phyloP scores from a whole-genome alignment of 2,888 invertebrate genomes.

The Lypha dubia region DNA sequence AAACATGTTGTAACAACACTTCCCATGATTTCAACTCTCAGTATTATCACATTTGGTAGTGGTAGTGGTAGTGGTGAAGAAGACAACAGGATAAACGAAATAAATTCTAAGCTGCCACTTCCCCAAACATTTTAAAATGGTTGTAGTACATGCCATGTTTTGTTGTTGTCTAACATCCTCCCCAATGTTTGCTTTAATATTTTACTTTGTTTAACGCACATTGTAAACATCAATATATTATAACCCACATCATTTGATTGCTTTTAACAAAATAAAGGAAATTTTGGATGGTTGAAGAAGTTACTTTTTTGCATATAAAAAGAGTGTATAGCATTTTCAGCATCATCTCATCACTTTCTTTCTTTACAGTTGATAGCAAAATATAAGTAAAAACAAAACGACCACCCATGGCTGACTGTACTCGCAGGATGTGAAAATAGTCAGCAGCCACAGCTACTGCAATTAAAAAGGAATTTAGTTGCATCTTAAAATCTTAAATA shows the following conservation, averaged over 20 bases:
- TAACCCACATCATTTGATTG: conserved; percentile 8
- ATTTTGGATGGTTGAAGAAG: too few relatives aligned
- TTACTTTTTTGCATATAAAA: too few relatives aligned
- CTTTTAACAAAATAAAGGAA: background rate
- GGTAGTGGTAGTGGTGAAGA: background rate
- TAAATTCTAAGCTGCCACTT: too few relatives aligned
- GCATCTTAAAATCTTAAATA: conserved; percentile 52
- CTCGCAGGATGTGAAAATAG: background rate
- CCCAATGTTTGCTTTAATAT: background rate
- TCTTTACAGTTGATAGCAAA: too few relatives aligned
- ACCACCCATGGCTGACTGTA: background rate
- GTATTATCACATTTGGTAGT: background rate
- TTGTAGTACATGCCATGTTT: background rate
- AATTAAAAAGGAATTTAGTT: conserved; percentile 36
- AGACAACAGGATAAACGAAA: too few relatives aligned
- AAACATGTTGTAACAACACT: conserved; percentile 49
- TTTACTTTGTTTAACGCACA: background rate
- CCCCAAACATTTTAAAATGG: background rate
- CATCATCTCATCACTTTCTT: conserved; percentile 26
- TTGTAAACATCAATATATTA: background rate
- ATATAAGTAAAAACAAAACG: background rate
- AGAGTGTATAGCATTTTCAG: conserved; percentile 9
- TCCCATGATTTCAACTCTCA: conserved; percentile 4
- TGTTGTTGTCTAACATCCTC: conserved; percentile 8
- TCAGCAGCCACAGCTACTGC: conserved; percentile 3